These are phyloP conservation scores for Uropetala carovei DNA, from an alignment of 2,888 invertebrate genomes.

Conservation along the genomic window DNA sequence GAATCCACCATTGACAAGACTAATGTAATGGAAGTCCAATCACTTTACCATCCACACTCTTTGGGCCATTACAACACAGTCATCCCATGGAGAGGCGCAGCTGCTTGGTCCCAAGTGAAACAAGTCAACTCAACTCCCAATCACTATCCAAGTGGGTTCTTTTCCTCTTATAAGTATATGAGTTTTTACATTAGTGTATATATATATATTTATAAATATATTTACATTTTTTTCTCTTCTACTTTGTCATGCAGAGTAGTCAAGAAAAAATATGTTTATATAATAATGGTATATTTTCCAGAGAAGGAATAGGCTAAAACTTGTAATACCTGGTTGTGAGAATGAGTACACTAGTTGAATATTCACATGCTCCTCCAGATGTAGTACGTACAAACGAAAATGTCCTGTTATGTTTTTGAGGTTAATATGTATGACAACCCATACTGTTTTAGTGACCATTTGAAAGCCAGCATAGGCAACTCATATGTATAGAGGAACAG, in stretches of 20 bases:
- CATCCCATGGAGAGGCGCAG: conserved; percentile 63
- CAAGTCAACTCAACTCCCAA: conserved; percentile 63
- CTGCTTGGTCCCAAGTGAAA: conserved; percentile 58
- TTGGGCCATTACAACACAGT: conserved; percentile 63
- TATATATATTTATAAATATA: conserved; percentile 64
- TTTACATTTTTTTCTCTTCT: conserved; percentile 64
- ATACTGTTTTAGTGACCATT: conserved; percentile 52
- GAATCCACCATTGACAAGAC: conserved; percentile 63
- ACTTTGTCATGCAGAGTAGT: conserved; percentile 64
- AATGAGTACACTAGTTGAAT: conserved; percentile 62
- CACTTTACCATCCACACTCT: conserved; percentile 50
- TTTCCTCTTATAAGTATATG: conserved; percentile 61
- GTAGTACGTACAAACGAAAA: conserved; percentile 58
- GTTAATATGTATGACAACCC: conserved; percentile 60
- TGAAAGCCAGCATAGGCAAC: conserved; percentile 61
- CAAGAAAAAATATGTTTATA: conserved; percentile 64
- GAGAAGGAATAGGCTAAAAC: conserved; percentile 64
- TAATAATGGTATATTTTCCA: conserved; percentile 64
- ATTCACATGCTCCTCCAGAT: conserved; percentile 60
- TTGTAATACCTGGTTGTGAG: conserved; percentile 63
- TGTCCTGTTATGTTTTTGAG: conserved; percentile 59
- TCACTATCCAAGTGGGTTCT: conserved; percentile 61
- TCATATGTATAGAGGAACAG: conserved; percentile 64
- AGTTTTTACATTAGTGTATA: conserved; percentile 55
- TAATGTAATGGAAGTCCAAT: conserved; percentile 58